phyloP scores from a whole-genome alignment of 1,140 invertebrate species.

The Eufriesea mexicana region DNA sequence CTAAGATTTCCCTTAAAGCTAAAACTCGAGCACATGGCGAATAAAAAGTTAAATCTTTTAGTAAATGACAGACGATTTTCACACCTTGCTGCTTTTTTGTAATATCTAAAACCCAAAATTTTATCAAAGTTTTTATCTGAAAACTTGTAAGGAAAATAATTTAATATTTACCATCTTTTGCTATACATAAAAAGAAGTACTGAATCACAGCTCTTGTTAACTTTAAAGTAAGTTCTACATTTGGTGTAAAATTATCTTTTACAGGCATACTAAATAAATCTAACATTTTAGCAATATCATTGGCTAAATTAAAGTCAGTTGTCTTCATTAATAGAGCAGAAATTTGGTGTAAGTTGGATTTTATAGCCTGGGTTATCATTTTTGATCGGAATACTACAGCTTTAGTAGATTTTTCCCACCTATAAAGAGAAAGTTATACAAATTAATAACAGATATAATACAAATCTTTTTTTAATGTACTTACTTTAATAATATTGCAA shows the following conservation, averaged over 20 bases:
- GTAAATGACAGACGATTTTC: conserved; percentile 84
- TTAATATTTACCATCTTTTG: conserved; percentile 84
- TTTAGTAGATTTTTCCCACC: conserved; percentile 82
- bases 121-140: background rate
- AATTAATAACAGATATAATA: background rate
- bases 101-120: conserved; percentile 75
- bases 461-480: conserved; percentile 17
- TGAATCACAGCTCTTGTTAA: conserved; percentile 87
- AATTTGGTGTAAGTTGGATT: conserved; percentile 80
- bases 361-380: conserved; percentile 80
- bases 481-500: conserved; percentile 80
- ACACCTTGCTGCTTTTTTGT: conserved; percentile 84
- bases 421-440: conserved; percentile 53
- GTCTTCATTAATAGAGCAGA: conserved; percentile 77
- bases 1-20: conserved; percentile 88
- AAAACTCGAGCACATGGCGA: conserved; percentile 87
- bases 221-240: conserved; percentile 83
- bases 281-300: conserved; percentile 81
- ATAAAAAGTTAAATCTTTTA: conserved; percentile 85
- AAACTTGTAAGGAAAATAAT: background rate
- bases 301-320: conserved; percentile 75
- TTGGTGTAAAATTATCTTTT: conserved; percentile 72
- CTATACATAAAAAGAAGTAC: conserved; percentile 90
- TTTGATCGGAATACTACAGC: conserved; percentile 78
- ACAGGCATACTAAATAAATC: conserved; percentile 78